Percentiles rank a stretch among this genome's conserved stretches.
These are phyloP conservation scores for Tachysurus fulvidraco DNA, from an alignment of 2,113 vertebrate species.

Conservation along the genomic window DNA sequence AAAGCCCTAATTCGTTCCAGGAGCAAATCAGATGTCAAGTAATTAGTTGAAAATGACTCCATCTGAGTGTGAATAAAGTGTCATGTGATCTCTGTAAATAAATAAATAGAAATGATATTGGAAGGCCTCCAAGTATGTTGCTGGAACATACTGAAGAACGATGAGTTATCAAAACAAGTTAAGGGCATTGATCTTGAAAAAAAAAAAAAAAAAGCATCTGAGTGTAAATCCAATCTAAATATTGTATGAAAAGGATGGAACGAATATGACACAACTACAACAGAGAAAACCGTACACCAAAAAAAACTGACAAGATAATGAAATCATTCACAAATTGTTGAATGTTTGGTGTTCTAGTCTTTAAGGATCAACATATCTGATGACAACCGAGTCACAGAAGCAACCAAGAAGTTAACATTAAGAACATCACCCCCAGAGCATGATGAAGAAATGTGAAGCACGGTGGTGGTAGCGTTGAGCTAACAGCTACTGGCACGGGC, in stretches of 20 bases:
- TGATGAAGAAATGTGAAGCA: neutral
- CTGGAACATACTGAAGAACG: neutral
- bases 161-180: neutral
- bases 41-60: neutral
- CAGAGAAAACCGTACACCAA: neutral
- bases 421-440: neutral
- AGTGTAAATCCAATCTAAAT: neutral
- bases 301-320: neutral
- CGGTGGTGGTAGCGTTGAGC: neutral
- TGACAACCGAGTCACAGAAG: neutral
- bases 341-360: neutral
- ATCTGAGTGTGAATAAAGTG: neutral
- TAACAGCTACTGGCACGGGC: neutral
- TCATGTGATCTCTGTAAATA: neutral
- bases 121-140: neutral
- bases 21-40: neutral
- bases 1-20: neutral
- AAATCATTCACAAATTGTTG: neutral
- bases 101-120: neutral
- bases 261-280: neutral
- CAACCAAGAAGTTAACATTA: neutral
- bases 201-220: neutral
- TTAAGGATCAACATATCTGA: neutral
- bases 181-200: neutral
- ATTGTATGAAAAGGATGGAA: neutral